Base-by-base conservation (phyloP, 1,140 invertebrate genomes). In the Apolygus lucorum region DNA sequence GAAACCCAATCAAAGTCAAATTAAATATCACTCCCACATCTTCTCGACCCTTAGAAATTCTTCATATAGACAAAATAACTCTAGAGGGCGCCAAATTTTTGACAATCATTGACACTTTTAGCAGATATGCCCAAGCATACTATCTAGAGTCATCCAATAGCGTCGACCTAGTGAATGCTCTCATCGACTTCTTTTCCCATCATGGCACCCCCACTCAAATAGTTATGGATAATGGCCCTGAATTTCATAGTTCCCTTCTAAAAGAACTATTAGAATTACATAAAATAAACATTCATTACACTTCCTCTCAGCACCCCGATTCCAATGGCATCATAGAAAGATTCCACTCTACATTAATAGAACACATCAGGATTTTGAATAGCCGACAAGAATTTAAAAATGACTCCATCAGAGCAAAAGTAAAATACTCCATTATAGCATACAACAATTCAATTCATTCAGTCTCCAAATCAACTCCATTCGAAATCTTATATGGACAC, bases 311-410 rank as follows among this genome's bases (percentile, higher is more conserved):
- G 21, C 63, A 65, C 28, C 63, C 63, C 13, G 63, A 65, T 8
- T 65, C 63, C 14, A 65, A 65, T 28, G 63, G 63, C 11, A 11
- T 29, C 13, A 28, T 65, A 14, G 63, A 65, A 65, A 22, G 63
- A 65, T 65, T 65, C 27, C 63, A 65, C 27, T 65, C 63, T 26
- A 65, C 63, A 8, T 22, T 65, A 26, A 17, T 27, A 22, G 28
- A 29, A 65, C 25, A 26, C 25, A 22, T 65, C 27, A 2, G 25
- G 21, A 21, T 29, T 8, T 26, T 29, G 11, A 26, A 65, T 8
- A 28, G 27, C 11, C 11, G 27, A 65, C 13, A 28, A 14, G 25
- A 65, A 8, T 65, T 13, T 26, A 28, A 65, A 26, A 28, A 8
- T 13, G 63, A 65, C 2, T 8, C 2, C 11, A 22, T 65, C 13